A percentile compares a stretch with the other conserved stretches of the same genome.
Conservation (phyloP, 2,797 vertebrate species). For the Gymnothorax javanicus region DNA sequence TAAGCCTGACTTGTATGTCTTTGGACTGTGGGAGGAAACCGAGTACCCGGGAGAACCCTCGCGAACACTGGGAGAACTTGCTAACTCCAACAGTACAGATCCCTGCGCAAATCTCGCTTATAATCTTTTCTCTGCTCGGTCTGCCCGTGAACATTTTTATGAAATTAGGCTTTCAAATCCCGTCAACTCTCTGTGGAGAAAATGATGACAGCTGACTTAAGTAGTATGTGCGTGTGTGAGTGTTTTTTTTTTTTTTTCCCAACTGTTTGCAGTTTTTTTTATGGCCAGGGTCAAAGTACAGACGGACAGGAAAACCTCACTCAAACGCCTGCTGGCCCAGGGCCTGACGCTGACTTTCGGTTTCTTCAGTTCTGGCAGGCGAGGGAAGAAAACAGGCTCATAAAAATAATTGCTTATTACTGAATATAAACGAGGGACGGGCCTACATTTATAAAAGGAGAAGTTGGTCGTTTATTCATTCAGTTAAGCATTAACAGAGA, state of each 20-base stretch:
- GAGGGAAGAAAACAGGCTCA: constrained; percentile 30
- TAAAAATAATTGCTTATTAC: background rate
- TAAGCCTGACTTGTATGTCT: too few relatives aligned
- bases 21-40: too few relatives aligned
- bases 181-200: too few relatives aligned
- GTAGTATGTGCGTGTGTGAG: too few relatives aligned
- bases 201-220: too few relatives aligned
- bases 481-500: background rate
- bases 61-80: too few relatives aligned
- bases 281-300: constrained; percentile 49
- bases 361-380: constrained; percentile 45
- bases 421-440: background rate
- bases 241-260: background rate
- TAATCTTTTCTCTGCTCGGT: too few relatives aligned
- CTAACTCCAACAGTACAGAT: too few relatives aligned
- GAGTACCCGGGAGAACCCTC: too few relatives aligned
- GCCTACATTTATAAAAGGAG: background rate
- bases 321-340: constrained; percentile 38
- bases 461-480: background rate
- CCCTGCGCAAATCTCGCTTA: too few relatives aligned
- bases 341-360: constrained; percentile 40
- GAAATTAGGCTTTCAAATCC: too few relatives aligned
- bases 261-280: constrained; percentile 19
- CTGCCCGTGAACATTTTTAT: too few relatives aligned
- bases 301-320: constrained; percentile 44